Base-by-base conservation (phyloP, 2,888 invertebrate genomes). In the Steinernema scapterisci region DNA sequence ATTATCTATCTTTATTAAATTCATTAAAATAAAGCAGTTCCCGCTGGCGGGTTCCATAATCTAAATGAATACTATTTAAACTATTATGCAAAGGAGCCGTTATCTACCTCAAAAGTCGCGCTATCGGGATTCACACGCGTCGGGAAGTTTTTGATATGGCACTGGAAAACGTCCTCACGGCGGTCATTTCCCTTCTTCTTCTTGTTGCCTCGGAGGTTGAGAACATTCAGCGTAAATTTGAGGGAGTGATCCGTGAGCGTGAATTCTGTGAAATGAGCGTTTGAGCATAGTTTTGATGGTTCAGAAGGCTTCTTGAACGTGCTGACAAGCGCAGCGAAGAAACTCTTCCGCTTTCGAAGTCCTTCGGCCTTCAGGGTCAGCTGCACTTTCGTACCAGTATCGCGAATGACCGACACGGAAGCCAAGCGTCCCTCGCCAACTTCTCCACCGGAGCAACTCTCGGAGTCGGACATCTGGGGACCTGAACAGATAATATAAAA, bases 101-200 rank as follows among this genome's bases (percentile, higher is more conserved):
- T 9, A 72, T 76, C 71, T 25, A 84, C 86, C 82, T 86, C 84
- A 73, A 87, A 86, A 71, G 83, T 83, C 6, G 85, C 86, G 73
- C 86, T 87, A 31, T 86, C 86, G 13, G 86, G 82, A 73, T 86
- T 87, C 38, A 86, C 80, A 43, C 81, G 76, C 13, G 82, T 78
- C 7, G 86, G 86, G 54, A 86, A 86, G 70, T 81, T 75, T 51
- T 83, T 82, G 31, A 86, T 80, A 44, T 84, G 84, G 54, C 84
- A 83, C 7, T 78, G 45, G 73, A 85, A 85, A 21, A 80, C 80
- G 13, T 83, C 82, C 52, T 81, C 76, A 45, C 82, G 77, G 45
- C 83, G 80, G 21, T 79, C 84, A 56, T 83, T 83, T 63, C 83
- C 71, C 44, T 75, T 56, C 63, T 75, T 75, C 56, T 83, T 80